Conservation (phyloP, 2,888 invertebrate species). For the Eristalinus aeneus region DNA sequence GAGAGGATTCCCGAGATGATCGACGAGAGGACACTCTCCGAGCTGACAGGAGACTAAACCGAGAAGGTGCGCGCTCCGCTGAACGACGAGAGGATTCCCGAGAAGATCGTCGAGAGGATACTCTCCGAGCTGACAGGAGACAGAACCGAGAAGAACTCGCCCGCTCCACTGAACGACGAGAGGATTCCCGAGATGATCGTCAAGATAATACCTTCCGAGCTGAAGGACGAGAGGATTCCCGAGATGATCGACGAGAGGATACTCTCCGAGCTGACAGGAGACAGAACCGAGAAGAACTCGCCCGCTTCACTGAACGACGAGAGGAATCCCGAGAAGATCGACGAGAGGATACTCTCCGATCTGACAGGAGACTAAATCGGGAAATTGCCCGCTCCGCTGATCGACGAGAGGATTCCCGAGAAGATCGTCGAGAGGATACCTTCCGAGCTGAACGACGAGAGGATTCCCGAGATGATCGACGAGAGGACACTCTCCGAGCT, state of each 20-base stretch:
- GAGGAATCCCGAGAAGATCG: slow-evolving; percentile 1
- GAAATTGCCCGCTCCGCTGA: background rate
- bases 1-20: background rate
- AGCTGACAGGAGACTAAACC: slow-evolving; percentile 12
- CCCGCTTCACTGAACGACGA: background rate
- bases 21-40: background rate
- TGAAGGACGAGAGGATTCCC: background rate
- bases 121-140: background rate
- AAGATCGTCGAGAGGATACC: background rate
- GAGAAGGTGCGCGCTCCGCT: background rate
- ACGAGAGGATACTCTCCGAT: background rate
- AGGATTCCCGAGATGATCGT: background rate
- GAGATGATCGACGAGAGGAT: background rate
- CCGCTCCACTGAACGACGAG: background rate
- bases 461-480: background rate
- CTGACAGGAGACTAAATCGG: too few relatives aligned
- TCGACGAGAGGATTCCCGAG: slow-evolving; percentile 9
- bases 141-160: background rate
- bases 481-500: background rate
- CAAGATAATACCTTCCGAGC: too few relatives aligned
- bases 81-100: background rate
- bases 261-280: background rate
- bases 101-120: background rate
- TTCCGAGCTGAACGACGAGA: background rate
- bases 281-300: background rate